Evolutionary conservation across 2,113 vertebrate species (phyloP).

Genomic region (rabbit (Oryctolagus cuniculus)): DNA sequence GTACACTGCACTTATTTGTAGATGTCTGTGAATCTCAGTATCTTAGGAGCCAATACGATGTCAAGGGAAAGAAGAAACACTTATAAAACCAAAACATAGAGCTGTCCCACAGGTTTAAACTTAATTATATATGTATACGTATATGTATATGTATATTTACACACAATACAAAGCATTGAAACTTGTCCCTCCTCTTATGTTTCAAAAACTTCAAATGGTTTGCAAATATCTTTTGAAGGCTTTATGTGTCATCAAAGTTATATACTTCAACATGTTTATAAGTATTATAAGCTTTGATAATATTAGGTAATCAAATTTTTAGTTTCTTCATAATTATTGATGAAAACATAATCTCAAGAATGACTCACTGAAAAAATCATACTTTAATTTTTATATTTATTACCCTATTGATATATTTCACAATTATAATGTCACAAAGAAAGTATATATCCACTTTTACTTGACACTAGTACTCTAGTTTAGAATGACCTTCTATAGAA

Average conservation of each 20-base stretch:
- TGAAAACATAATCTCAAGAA: not conserved
- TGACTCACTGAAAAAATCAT: not conserved
- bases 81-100: not conserved
- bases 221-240: not conserved
- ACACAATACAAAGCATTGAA: not conserved
- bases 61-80: not conserved
- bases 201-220: not conserved
- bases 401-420: not conserved
- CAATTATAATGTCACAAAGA: not conserved
- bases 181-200: not conserved
- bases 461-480: not conserved
- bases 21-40: not conserved
- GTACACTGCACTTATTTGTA: not conserved
- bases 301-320: not conserved
- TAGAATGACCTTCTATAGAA: not conserved
- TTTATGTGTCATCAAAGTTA: not conserved
- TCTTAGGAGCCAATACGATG: not conserved
- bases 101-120: not conserved
- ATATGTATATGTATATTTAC: too few relatives aligned
- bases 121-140: not conserved
- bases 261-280: conserved; percentile 20
- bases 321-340: not conserved
- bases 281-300: not conserved
- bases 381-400: not conserved
- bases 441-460: not conserved